A percentile compares a stretch with the other conserved stretches of the same genome.
Conservation (phyloP, 2,888 invertebrate species). For the Hartigia nigra region DNA sequence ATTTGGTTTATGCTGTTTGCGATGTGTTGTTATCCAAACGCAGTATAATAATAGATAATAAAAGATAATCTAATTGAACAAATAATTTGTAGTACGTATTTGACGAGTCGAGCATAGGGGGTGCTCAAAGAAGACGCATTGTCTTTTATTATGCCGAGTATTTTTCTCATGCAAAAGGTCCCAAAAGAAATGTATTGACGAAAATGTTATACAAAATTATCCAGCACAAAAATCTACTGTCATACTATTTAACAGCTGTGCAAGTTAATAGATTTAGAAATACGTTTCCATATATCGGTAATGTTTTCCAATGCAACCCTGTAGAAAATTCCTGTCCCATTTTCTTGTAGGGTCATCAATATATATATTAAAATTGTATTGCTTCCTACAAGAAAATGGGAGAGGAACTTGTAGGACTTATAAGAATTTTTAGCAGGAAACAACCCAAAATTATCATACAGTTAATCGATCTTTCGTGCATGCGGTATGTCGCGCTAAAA, state of each 20-base stretch:
- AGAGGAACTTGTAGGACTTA: not conserved
- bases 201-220: not conserved
- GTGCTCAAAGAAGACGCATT: not conserved
- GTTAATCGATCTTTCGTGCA: not conserved
- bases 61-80: not conserved
- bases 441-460: not conserved
- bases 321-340: not conserved
- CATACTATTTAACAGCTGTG: not conserved
- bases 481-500: not conserved
- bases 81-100: not conserved
- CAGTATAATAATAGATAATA: not conserved
- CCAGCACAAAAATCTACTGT: not conserved
- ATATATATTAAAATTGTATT: not conserved
- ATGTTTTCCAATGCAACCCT: not conserved
- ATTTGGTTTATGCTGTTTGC: not conserved
- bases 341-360: not conserved
- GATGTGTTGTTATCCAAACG: not conserved
- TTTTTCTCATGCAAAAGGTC: not conserved
- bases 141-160: not conserved
- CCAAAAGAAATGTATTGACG: not conserved
- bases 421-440: not conserved
- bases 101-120: not conserved
- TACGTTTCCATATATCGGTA: not conserved
- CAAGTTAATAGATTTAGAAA: not conserved
- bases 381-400: not conserved